Conservation (phyloP, 2,888 invertebrate species). For the Plusia festucae region DNA sequence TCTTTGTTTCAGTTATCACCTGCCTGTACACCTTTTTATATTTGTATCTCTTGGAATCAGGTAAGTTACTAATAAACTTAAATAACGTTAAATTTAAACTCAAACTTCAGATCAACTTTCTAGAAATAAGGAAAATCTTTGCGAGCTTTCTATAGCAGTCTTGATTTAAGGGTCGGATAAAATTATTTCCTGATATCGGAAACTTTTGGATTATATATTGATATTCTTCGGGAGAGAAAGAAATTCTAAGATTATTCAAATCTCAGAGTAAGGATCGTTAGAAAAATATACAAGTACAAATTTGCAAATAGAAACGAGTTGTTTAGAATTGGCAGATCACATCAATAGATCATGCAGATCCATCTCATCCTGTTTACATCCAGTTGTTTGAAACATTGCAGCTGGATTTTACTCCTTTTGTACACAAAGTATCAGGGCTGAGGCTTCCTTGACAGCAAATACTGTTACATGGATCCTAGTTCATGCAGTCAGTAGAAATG, state of each 20-base stretch:
- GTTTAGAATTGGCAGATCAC: background rate
- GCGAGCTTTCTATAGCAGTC: background rate
- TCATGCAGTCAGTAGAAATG: too few relatives aligned
- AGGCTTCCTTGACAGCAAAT: too few relatives aligned
- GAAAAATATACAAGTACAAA: background rate
- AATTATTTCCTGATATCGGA: conserved; percentile 1
- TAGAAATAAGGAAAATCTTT: conserved; percentile 2
- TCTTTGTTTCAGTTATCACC: too few relatives aligned
- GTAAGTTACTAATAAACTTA: background rate
- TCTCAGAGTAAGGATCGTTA: too few relatives aligned
- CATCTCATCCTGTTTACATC: background rate
- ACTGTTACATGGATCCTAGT: too few relatives aligned
- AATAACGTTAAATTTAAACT: background rate
- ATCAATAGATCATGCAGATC: background rate
- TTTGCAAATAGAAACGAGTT: background rate
- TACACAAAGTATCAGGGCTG: background rate
- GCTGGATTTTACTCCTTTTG: background rate
- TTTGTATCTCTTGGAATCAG: too few relatives aligned
- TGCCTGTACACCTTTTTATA: too few relatives aligned
- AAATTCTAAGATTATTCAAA: background rate
- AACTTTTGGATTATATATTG: background rate
- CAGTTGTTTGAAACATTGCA: background rate
- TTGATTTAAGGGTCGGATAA: conserved; percentile 1
- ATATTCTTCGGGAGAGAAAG: background rate
- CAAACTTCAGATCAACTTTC: conserved; percentile 1